Percentiles rank a stretch among this genome's conserved stretches.
Conservation (phyloP, 2,113 vertebrate species). For the Octodon degus region DNA sequence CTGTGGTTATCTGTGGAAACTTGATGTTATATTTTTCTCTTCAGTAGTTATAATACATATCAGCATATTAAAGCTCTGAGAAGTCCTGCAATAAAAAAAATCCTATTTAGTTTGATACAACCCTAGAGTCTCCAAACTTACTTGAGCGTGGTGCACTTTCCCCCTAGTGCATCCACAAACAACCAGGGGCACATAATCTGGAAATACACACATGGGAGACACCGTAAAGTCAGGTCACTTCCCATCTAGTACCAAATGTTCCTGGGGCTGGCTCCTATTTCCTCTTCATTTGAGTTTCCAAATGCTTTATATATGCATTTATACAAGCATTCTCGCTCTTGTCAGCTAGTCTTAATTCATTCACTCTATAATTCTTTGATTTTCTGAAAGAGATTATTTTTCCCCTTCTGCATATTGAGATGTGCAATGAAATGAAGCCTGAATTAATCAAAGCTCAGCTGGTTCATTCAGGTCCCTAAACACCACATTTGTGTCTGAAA, state of each 20-base stretch:
- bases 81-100: slow-evolving; percentile 30
- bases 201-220: not conserved
- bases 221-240: not conserved
- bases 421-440: slow-evolving; percentile 36
- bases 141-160: not conserved
- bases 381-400: slow-evolving; percentile 9
- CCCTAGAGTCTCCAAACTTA: not conserved
- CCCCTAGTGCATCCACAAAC: not conserved
- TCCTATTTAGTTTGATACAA: not conserved
- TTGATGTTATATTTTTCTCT: not conserved
- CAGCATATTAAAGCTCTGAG: not conserved
- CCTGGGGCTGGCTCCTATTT: not conserved
- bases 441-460: slow-evolving; percentile 39
- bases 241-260: not conserved
- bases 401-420: slow-evolving; percentile 47
- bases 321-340: not conserved
- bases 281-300: not conserved
- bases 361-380: slow-evolving; percentile 8
- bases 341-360: not conserved
- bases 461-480: slow-evolving; percentile 57
- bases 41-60: not conserved
- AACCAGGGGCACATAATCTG: not conserved
- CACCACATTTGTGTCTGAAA: slow-evolving; percentile 60
- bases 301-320: not conserved
- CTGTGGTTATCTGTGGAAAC: not conserved